These are phyloP conservation scores for Characodon lateralis DNA, from an alignment of 2,797 vertebrate species.

Conservation along the genomic window DNA sequence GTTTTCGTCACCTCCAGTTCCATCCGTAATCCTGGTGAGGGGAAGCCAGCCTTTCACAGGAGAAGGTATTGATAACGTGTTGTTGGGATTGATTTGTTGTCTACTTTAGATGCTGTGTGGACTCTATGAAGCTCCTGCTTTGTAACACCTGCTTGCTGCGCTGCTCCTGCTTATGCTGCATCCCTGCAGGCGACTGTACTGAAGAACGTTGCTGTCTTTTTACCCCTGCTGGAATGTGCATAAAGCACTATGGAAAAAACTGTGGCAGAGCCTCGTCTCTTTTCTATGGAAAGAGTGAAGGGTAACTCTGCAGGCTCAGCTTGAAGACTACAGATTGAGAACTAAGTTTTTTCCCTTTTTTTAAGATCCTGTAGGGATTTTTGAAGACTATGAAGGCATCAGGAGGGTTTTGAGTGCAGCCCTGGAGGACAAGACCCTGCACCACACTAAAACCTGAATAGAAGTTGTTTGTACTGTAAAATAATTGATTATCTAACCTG, in stretches of 20 bases:
- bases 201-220: conserved; percentile 41
- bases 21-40: conserved; percentile 84
- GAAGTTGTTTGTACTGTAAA: conserved; percentile 14
- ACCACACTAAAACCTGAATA: conserved; percentile 18
- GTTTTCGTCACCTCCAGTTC: conserved; percentile 88
- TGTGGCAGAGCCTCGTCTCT: conserved; percentile 26
- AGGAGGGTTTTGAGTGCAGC: conserved; percentile 28
- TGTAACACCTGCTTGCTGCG: conserved; percentile 36
- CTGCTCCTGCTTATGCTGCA: conserved; percentile 39
- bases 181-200: conserved; percentile 36
- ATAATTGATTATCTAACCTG: conserved; percentile 10
- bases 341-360: conserved; percentile 8
- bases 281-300: conserved; percentile 29
- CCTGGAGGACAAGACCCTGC: conserved; percentile 20
- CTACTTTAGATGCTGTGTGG: conserved; percentile 15
- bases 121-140: conserved; percentile 22
- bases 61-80: conserved; percentile 88
- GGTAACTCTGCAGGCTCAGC: conserved; percentile 24
- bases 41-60: conserved; percentile 91
- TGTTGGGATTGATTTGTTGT: conserved; percentile 29
- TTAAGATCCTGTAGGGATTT: conserved; percentile 25
- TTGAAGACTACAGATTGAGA: conserved; percentile 22
- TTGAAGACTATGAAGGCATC: conserved; percentile 20
- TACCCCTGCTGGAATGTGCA: conserved; percentile 30
- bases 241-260: conserved; percentile 33